phyloP scores from a whole-genome alignment of 2,113 vertebrate genomes.

The Hylia prasina region DNA sequence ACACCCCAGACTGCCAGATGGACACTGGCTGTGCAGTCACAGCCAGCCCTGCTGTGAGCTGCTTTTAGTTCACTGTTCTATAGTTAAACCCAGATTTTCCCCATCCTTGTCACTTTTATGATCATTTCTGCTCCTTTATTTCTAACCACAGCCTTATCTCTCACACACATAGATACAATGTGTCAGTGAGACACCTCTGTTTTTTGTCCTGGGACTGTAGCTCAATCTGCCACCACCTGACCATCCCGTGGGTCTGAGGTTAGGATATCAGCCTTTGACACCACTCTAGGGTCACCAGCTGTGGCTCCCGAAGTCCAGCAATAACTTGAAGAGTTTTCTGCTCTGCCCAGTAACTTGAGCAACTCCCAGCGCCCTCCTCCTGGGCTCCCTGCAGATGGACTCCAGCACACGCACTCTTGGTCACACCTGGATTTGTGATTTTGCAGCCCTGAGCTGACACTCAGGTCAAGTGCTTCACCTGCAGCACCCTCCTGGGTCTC shows the following conservation, averaged over 20 bases:
- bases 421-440: neutral
- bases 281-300: neutral
- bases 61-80: neutral
- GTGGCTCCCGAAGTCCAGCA: neutral
- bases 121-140: neutral
- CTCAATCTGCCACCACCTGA: neutral
- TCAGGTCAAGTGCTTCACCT: rapidly evolving
- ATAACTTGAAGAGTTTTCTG: neutral
- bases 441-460: neutral
- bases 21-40: rapidly evolving
- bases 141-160: neutral
- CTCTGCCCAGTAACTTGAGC: neutral
- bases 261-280: neutral
- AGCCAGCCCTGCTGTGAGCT: neutral
- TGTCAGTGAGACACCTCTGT: neutral
- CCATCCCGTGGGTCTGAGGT: rapidly evolving
- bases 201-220: rapidly evolving
- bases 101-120: neutral
- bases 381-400: rapidly evolving
- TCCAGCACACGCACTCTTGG: neutral
- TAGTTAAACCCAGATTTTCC: neutral
- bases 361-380: neutral
- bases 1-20: neutral
- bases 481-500: neutral
- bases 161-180: neutral